A percentile compares a stretch with the other conserved stretches of the same genome.
These are phyloP conservation scores for Nesogale talazaci DNA, from an alignment of 2,113 vertebrate genomes.

Conservation along the genomic window DNA sequence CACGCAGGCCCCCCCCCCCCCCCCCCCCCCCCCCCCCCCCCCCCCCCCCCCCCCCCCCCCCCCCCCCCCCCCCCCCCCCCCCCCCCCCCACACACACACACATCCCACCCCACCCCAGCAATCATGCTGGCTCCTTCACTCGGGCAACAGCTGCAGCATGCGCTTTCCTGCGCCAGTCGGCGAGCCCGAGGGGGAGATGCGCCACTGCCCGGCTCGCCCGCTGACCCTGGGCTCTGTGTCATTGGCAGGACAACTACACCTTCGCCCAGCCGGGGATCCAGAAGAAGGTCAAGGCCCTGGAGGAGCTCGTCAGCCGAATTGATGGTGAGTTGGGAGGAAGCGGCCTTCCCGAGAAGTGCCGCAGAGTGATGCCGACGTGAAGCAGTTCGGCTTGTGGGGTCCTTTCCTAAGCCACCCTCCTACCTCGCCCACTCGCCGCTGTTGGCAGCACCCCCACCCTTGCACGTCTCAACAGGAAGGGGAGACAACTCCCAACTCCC, in stretches of 20 bases:
- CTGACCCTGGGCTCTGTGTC: slow-evolving; percentile 30
- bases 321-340: slow-evolving; percentile 90
- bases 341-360: background rate
- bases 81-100: too few relatives aligned
- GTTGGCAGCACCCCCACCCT: background rate
- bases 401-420: background rate
- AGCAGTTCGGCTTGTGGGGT: background rate
- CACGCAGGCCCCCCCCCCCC: too few relatives aligned
- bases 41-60: too few relatives aligned
- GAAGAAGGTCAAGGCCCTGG: slow-evolving; percentile 98
- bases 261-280: slow-evolving; percentile 99
- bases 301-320: slow-evolving; percentile 97
- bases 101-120: too few relatives aligned
- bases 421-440: background rate
- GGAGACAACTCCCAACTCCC: background rate
- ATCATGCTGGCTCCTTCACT: too few relatives aligned
- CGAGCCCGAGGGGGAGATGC: background rate
- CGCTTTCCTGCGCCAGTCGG: background rate
- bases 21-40: too few relatives aligned
- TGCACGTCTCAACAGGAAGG: background rate
- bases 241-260: slow-evolving; percentile 95
- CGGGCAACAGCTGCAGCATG: background rate
- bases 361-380: background rate
- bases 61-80: too few relatives aligned
- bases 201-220: background rate